Evolutionary conservation across 1,140 invertebrate genomes (phyloP).

Genomic region (Colletes gigas): DNA sequence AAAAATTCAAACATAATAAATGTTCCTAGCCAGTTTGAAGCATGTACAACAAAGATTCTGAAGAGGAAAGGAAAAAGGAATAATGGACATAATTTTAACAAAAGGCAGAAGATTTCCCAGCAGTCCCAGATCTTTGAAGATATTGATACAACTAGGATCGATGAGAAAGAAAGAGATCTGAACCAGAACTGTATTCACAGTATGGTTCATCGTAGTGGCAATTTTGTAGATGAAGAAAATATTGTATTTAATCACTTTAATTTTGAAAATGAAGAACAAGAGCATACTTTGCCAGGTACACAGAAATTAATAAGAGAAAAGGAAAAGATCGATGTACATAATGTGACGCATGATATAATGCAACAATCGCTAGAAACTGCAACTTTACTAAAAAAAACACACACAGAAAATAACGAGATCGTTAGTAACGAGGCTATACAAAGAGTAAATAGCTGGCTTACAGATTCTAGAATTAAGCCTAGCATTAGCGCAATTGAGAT

Average conservation of each 20-base stretch:
- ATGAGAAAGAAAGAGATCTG: no score
- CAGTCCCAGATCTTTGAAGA: neutral
- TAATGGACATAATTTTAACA: neutral
- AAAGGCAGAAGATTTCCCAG: neutral
- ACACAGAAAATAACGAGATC: neutral
- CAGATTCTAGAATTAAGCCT: neutral
- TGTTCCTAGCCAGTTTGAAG: neutral
- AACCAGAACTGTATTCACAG: no score
- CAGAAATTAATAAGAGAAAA: no score
- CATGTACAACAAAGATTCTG: neutral
- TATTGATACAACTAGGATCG: neutral
- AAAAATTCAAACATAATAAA: neutral
- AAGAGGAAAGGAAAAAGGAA: neutral
- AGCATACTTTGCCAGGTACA: no score
- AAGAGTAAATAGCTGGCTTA: constrained; percentile 16
- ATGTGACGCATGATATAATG: neutral
- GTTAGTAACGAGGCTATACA: neutral
- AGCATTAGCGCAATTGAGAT: no score
- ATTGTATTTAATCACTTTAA: no score
- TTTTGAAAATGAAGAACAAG: no score
- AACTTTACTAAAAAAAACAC: neutral
- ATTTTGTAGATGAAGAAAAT: no score
- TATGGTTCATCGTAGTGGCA: no score
- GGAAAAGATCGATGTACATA: no score
- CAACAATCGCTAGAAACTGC: neutral